phyloP scores from a whole-genome alignment of 2,113 vertebrate genomes.

The Oreotrochilus melanogaster region DNA sequence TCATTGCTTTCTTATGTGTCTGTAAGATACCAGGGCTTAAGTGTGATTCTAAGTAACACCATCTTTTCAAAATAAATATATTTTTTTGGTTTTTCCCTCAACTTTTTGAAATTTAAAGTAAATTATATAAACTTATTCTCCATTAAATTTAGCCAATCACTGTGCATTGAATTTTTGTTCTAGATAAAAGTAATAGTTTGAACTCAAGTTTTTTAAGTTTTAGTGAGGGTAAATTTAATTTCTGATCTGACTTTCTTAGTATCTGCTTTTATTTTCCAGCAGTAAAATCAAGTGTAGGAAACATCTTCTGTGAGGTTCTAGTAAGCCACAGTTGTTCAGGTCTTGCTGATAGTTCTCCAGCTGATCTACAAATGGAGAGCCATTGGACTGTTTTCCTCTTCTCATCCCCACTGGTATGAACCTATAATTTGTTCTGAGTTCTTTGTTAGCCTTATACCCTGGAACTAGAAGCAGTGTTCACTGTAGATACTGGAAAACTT shows the following conservation, averaged over 20 bases:
- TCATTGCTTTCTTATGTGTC: background rate
- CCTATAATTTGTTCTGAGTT: background rate
- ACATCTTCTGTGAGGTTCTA: background rate
- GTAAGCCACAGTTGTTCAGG: background rate
- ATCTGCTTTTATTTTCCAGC: background rate
- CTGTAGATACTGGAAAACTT: background rate
- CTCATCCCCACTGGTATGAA: background rate
- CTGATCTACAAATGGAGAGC: background rate
- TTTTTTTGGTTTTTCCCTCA: background rate
- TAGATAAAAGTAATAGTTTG: background rate
- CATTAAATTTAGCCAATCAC: background rate
- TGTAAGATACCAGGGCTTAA: background rate
- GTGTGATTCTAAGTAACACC: background rate
- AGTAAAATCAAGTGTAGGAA: background rate
- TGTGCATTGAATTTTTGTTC: background rate
- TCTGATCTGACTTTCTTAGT: background rate
- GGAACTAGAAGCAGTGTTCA: background rate
- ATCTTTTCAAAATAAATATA: background rate
- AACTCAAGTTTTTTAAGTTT: background rate
- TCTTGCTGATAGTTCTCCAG: background rate
- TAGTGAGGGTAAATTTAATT: background rate
- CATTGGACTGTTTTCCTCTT: rapidly evolving
- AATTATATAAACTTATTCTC: background rate
- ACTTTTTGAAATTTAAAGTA: background rate
- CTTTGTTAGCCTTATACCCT: too few relatives aligned